Evolutionary conservation across 1,140 invertebrate genomes (phyloP), one percentile per base, ranked within the genome.

Genomic region (Caerostris extrusa): DNA sequence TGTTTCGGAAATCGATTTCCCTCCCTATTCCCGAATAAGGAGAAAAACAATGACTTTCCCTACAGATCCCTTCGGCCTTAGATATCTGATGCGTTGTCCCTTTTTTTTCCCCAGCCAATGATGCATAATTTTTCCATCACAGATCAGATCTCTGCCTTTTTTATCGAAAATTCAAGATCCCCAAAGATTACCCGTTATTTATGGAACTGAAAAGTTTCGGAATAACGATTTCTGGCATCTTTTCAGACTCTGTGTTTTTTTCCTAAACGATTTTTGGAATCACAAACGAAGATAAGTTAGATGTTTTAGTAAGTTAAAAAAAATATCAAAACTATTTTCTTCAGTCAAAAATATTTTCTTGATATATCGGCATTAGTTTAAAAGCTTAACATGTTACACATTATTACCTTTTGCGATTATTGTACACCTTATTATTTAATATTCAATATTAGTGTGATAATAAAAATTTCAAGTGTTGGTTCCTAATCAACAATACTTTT

Each of bases 51-150:
- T 91, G 90, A 82, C 57, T 82, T 91, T 91, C 57, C 34, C 56
- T 67, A 82, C n/a, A 82, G 17, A 3, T 82, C 55, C 34, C 50
- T 10, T 17, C 58, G 7, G 19, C 56, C 71, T 53, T 71, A 10
- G 77, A 60, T 82, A 82, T 91, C 64, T 34, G 87, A 71, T 67
- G 10, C 85, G 55, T 50, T 77, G 12, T 77, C 50, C 55, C 57
- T 14, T 34, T n/a, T 19, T 19, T 61, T 14, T 71, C 5, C 6
- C 17, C 53, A 19, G n/a, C 17, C 61, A 50, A 91, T 85, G 61
- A 57, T 92, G 90, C 82, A 92, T 92, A 92, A 92, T 92, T 92
- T 92, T 92, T 92, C 81, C 82, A 92, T 92, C 67, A 92, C n/a
- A 81, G 90, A 92, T 91, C 77, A 69, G 61, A 64, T 53, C 50